Evolutionary conservation across 30 jellyfish, hydroid and myxozoan genomes (phyloP).

Genomic region (Clytia hemisphaerica): DNA sequence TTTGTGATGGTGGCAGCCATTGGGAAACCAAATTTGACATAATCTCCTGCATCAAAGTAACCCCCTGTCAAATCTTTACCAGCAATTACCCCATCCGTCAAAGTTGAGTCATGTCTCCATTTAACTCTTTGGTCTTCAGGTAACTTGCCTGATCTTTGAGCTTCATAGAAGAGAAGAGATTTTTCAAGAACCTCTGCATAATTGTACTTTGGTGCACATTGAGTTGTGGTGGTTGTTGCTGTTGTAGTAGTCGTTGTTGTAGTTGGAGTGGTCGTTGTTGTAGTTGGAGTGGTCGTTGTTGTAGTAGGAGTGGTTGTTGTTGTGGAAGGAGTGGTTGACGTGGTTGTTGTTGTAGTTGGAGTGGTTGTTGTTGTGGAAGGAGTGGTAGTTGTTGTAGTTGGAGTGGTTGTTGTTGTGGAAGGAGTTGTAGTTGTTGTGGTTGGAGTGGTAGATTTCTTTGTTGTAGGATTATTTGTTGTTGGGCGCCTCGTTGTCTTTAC

Average conservation of each 20-base stretch:
- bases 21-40: slow-evolving; percentile 65
- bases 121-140: slow-evolving; percentile 45
- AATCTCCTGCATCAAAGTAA: slow-evolving; percentile 65
- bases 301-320: slow-evolving; percentile 10
- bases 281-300: neutral
- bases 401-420: slow-evolving; percentile 6
- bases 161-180: slow-evolving; percentile 54
- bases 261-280: slow-evolving; percentile 4
- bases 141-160: slow-evolving; percentile 70
- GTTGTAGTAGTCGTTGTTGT: neutral
- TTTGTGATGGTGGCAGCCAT: slow-evolving; percentile 54
- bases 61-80: slow-evolving; percentile 55
- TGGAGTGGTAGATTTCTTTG: slow-evolving; percentile 14
- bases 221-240: slow-evolving; percentile 10
- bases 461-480: neutral
- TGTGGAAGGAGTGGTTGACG: slow-evolving; percentile 21
- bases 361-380: neutral
- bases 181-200: slow-evolving; percentile 30
- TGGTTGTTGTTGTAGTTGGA: slow-evolving; percentile 11
- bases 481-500: neutral
- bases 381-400: neutral
- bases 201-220: slow-evolving; percentile 21
- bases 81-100: slow-evolving; percentile 35
- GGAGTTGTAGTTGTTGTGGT: slow-evolving; percentile 22
- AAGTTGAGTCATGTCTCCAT: slow-evolving; percentile 59